Conservation (phyloP, 2,797 vertebrate genomes). For the Alcedo atthis region DNA sequence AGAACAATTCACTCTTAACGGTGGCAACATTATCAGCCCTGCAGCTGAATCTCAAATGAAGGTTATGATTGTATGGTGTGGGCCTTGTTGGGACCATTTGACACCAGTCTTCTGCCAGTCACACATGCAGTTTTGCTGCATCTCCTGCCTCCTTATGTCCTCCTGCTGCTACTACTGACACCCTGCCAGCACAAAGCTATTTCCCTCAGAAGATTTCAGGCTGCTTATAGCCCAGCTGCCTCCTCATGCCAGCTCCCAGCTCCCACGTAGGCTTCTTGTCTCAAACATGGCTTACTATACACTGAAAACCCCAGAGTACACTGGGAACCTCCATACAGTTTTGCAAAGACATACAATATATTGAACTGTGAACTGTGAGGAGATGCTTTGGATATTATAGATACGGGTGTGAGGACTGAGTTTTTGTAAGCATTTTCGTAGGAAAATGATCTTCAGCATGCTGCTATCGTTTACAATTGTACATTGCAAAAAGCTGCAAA, state of each 20-base stretch:
- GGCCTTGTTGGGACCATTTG: background rate
- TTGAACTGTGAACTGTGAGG: background rate
- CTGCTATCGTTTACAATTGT: background rate
- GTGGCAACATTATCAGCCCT: background rate
- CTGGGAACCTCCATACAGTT: background rate
- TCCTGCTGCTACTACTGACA: constrained; percentile 19
- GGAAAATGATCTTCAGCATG: background rate
- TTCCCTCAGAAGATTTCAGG: background rate
- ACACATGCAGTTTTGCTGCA: background rate
- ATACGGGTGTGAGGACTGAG: background rate
- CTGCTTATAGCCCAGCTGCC: background rate
- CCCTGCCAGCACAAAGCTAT: constrained; percentile 11
- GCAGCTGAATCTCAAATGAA: background rate
- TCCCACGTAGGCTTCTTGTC: background rate
- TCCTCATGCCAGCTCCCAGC: background rate
- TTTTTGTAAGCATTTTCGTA: background rate
- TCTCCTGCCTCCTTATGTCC: constrained; percentile 13
- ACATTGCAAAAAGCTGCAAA: background rate
- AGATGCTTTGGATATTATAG: background rate
- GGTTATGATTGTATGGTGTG: background rate
- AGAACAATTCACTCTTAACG: background rate
- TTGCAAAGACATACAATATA: background rate
- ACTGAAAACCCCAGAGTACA: background rate
- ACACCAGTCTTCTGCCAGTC: background rate
- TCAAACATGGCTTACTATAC: background rate